These are phyloP conservation scores for Nautilus pompilius DNA, from an alignment of 1,140 invertebrate genomes.

Conservation along the genomic window DNA sequence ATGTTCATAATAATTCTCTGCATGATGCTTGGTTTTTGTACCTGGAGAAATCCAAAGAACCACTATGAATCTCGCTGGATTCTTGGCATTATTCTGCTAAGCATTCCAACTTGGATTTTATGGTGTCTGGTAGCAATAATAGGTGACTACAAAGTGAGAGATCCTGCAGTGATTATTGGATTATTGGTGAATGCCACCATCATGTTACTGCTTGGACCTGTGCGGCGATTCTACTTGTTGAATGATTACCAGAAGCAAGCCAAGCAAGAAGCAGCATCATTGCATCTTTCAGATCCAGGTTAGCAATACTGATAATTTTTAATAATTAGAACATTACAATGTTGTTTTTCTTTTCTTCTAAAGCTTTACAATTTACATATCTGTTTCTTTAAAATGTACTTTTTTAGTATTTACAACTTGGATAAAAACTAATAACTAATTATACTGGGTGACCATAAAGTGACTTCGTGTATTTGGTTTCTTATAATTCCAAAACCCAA, in stretches of 20 bases:
- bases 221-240: conserved; percentile 53
- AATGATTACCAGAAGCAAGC: conserved; percentile 44
- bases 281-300: no score
- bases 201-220: conserved; percentile 48
- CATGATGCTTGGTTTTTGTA: conserved; percentile 50
- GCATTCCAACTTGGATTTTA: conserved; percentile 52
- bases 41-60: conserved; percentile 40
- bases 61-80: conserved; percentile 57
- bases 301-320: no score
- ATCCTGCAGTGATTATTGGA: conserved; percentile 50
- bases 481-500: no score
- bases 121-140: conserved; percentile 55
- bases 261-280: no score
- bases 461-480: no score
- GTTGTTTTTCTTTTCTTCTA: no score
- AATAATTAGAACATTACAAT: no score
- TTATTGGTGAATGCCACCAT: conserved; percentile 50
- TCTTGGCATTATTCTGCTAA: conserved; percentile 48
- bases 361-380: no score
- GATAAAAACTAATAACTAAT: no score
- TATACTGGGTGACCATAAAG: no score
- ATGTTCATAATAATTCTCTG: conserved; percentile 56
- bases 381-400: no score
- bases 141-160: conserved; percentile 41
- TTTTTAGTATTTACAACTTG: no score